Evolutionary conservation across 1,140 invertebrate genomes (phyloP).

Genomic region (Pentalonia nigronervosa): DNA sequence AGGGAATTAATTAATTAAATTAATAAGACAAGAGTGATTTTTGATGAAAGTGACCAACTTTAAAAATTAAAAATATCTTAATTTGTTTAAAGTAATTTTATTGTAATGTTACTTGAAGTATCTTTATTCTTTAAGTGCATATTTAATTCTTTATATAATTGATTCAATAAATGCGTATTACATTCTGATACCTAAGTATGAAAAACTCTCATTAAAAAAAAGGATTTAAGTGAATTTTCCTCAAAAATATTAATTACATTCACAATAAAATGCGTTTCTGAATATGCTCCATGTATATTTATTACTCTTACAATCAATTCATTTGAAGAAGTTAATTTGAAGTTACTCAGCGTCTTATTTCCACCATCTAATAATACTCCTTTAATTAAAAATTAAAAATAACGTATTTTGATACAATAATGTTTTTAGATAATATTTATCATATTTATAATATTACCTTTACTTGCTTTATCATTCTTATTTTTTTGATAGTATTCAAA

Average conservation of each 20-base stretch:
- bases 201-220: not conserved
- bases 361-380: constrained; percentile 1
- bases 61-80: not conserved
- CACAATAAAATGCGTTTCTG: not conserved
- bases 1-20: not conserved
- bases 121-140: not conserved
- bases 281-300: not conserved
- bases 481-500: constrained; percentile 8
- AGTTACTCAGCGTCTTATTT: not conserved
- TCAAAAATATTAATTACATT: not conserved
- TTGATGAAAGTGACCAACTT: not conserved
- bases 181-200: not conserved
- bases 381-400: not conserved
- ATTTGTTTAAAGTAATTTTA: not conserved
- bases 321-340: not conserved
- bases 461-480: not conserved
- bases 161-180: not conserved
- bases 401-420: not conserved
- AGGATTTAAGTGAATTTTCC: not conserved
- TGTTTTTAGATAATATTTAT: not conserved
- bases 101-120: not conserved
- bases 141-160: not conserved
- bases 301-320: not conserved
- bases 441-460: not conserved
- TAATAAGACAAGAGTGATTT: not conserved